Percentiles rank a stretch among this genome's conserved stretches.
phyloP scores from a whole-genome alignment of 2,888 invertebrate species.

The Ormyrus pomaceus region DNA sequence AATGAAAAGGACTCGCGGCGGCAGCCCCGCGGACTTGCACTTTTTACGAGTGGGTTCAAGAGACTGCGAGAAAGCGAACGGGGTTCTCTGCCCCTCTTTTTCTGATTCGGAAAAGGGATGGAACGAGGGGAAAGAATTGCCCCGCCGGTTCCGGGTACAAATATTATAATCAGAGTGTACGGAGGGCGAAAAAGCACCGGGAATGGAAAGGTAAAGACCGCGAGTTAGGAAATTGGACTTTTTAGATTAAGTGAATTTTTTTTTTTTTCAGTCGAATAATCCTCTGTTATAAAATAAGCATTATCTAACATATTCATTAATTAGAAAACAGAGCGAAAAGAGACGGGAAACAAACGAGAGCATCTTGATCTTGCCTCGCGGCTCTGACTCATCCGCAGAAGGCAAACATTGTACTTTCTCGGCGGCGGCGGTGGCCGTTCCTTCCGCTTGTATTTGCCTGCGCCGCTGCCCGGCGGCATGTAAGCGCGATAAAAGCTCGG shows the following conservation, averaged over 20 bases:
- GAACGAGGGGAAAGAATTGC: no score
- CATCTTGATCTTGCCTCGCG: constrained; percentile 35
- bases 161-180: no score
- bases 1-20: constrained; percentile 66
- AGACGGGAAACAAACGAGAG: background rate
- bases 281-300: no score
- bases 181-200: no score
- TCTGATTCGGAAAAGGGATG: no score
- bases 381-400: constrained; percentile 11
- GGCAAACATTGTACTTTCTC: constrained; percentile 21
- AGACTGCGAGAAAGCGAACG: constrained; percentile 20
- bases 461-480: background rate
- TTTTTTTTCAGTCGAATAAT: no score
- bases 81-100: background rate
- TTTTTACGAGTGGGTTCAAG: constrained; percentile 19
- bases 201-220: no score
- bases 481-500: constrained; percentile 34
- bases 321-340: background rate
- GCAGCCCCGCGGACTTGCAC: background rate
- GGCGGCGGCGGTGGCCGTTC: constrained; percentile 19
- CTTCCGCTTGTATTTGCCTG: constrained; percentile 20
- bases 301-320: no score
- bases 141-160: no score
- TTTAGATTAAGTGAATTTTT: no score
- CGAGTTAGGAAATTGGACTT: no score